A percentile compares a stretch with the other conserved stretches of the same genome.
Evolutionary conservation across 37 sponge, comb jelly and placozoan species (phyloP).

Genomic region (Ianthella basta): DNA sequence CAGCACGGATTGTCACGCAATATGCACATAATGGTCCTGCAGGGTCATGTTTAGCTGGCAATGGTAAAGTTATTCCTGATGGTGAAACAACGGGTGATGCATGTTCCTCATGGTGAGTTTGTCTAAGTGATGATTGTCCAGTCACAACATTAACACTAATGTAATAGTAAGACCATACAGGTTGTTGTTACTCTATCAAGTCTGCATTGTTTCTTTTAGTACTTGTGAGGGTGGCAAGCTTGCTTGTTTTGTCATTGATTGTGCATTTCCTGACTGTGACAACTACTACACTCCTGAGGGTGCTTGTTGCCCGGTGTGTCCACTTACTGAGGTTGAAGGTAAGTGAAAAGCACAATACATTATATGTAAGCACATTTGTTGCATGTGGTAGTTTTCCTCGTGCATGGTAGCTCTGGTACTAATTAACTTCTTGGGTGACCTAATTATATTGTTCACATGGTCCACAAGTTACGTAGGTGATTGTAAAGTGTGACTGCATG

Average conservation of each 20-base stretch:
- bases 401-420: too few species aligned
- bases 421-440: too few species aligned
- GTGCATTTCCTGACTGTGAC: not conserved
- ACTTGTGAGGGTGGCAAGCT: not conserved
- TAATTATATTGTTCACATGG: too few species aligned
- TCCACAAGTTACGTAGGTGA: too few species aligned
- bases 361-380: too few species aligned
- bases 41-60: not conserved
- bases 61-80: not conserved
- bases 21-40: too few species aligned
- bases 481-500: too few species aligned
- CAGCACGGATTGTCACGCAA: too few species aligned
- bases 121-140: not conserved
- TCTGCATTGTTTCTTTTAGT: not conserved
- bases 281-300: conserved; percentile 12
- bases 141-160: too few species aligned
- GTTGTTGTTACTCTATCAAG: not conserved
- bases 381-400: too few species aligned
- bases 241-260: not conserved
- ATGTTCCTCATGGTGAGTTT: not conserved
- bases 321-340: not conserved
- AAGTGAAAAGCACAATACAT: too few species aligned
- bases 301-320: conserved; percentile 23
- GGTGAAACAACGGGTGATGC: not conserved
- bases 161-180: too few species aligned